Conservation (phyloP, 2,888 invertebrate species). For the Plutella xylostella region DNA sequence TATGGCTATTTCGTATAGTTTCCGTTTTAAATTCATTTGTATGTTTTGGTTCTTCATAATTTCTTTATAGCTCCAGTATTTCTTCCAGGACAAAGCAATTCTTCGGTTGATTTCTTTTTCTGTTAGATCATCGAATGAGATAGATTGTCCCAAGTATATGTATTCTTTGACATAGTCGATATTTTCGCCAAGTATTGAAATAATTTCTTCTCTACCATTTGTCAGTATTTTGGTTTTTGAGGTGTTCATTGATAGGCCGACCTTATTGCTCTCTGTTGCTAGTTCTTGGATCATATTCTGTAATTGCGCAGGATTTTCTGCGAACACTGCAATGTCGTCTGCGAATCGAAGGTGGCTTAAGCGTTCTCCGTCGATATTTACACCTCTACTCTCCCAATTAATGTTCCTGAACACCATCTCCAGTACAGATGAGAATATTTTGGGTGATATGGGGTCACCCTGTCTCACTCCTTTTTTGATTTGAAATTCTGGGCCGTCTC, state of each 20-base stretch:
- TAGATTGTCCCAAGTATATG: conserved; percentile 9
- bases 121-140: conserved; percentile 8
- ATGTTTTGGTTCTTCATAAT: conserved; percentile 9
- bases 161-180: conserved; percentile 1
- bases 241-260: not conserved
- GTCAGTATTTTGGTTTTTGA: conserved; percentile 1
- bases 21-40: conserved; percentile 7
- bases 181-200: not conserved
- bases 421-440: conserved; percentile 7
- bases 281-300: not conserved
- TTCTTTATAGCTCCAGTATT: conserved; percentile 8
- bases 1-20: conserved; percentile 8
- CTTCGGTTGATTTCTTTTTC: conserved; percentile 13
- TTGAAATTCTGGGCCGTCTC: not conserved
- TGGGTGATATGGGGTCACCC: conserved; percentile 3
- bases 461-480: conserved; percentile 4
- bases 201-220: not conserved
- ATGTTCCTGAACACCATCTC: not conserved
- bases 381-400: not conserved
- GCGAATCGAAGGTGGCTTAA: conserved; percentile 2
- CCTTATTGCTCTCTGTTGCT: not conserved
- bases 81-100: conserved; percentile 11
- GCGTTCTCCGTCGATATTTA: conserved; percentile 5
- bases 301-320: not conserved
- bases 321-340: not conserved